Base-by-base conservation (phyloP, 2,113 vertebrate genomes). In the Acanthisitta chloris region DNA sequence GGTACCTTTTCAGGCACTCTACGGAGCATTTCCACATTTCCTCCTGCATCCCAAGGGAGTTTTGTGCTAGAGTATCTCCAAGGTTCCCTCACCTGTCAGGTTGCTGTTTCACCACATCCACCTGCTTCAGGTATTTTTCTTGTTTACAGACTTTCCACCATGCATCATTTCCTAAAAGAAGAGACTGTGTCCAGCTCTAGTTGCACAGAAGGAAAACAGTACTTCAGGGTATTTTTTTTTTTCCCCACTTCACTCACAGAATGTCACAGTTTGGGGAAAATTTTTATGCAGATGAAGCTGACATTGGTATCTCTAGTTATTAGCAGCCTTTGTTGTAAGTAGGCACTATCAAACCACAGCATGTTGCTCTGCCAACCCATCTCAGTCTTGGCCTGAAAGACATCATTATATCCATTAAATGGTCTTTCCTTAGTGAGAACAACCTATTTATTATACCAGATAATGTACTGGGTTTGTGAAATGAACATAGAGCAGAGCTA, bases 401-500 rank as follows among this genome's bases (percentile, higher is more conserved):
- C 38, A 49, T 38, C 14, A 25, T 84, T 62, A 45, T 34, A 34
- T 21, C 29, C 31, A 28, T 51, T 48, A 67, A 28, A 45, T 40
- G 5, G 12, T 29, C 31, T 65, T 6, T 66, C 18, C 38, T 36
- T 70, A 38, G 17, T 14, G 36, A 90, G 5, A 77, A 18, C 4
- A 33, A 74, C 10, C 21, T 72, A 49, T 67, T 71, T 87, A 74
- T 82, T 49, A 14, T 9, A 48, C 11, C 15, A 49, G 16, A 54
- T 29, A 57, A 45, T 0, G 0, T 33, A 54, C 6, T 1, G 12
- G 51, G n/a, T 78, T 45, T 49, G 54, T 12, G 14, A 73, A 86
- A 69, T 18, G 2, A 86, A 42, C 24, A 17, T 4, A 59, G 26
- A 54, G 12, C 7, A 69, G 7, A 84, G 54, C 11, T 23, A 59